Conservation (phyloP, 1,140 invertebrate genomes). For the Drosophila orena region DNA sequence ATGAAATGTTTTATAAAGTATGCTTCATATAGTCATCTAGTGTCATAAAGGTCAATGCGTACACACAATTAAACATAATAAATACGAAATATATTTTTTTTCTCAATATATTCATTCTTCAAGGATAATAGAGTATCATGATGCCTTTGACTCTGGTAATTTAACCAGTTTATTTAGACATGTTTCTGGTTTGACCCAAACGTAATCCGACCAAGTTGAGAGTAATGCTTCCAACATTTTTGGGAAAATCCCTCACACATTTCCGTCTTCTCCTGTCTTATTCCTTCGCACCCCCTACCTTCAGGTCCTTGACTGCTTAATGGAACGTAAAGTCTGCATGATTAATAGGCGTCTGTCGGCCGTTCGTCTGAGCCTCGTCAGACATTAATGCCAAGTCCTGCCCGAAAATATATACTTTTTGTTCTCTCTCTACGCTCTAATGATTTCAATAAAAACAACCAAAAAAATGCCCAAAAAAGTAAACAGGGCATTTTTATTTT, state of each 20-base stretch:
- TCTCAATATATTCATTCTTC: too few relatives aligned
- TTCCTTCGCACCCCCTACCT: conserved; percentile 8
- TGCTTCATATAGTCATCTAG: too few relatives aligned
- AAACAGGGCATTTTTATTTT: conserved; percentile 56
- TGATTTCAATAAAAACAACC: conserved; percentile 76
- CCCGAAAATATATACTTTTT: conserved; percentile 19
- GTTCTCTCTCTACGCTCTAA: conserved; percentile 60
- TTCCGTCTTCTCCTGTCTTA: background rate
- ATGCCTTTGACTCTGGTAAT: background rate
- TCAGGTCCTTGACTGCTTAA: conserved; percentile 67
- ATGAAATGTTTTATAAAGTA: too few relatives aligned
- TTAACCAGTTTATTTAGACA: conserved; percentile 21
- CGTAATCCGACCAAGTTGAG: conserved; percentile 23
- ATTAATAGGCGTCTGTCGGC: conserved; percentile 80
- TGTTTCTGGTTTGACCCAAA: conserved; percentile 15
- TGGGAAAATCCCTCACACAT: conserved; percentile 7
- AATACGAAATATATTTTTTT: too few relatives aligned
- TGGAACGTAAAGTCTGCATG: conserved; percentile 80
- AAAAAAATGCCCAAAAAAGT: conserved; percentile 44
- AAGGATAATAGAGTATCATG: background rate
- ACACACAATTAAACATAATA: too few relatives aligned
- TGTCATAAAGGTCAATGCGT: too few relatives aligned
- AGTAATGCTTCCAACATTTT: conserved; percentile 31
- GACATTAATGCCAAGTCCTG: conserved; percentile 61
- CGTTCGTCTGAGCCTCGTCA: conserved; percentile 57